phyloP scores from a whole-genome alignment of 2,113 vertebrate genomes.

The Rhinolophus sinicus region DNA sequence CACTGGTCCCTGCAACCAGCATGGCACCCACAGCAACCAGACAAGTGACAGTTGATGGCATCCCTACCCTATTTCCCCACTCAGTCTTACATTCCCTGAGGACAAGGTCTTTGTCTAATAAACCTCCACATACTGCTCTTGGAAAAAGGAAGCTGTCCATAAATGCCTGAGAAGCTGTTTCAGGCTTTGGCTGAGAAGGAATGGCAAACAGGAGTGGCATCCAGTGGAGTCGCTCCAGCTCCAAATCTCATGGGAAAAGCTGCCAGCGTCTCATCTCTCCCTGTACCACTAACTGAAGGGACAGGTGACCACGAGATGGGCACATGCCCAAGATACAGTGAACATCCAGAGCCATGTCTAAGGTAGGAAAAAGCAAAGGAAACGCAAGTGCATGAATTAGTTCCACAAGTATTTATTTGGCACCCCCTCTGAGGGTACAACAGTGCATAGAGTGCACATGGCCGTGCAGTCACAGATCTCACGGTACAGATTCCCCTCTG shows the following conservation, averaged over 20 bases:
- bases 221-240: neutral
- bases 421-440: too few species aligned
- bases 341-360: neutral
- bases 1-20: neutral
- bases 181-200: too few species aligned
- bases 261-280: neutral
- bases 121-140: neutral
- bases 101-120: neutral
- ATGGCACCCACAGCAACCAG: neutral
- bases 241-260: neutral
- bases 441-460: rapidly evolving
- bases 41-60: neutral
- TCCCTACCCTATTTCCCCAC: neutral
- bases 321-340: neutral
- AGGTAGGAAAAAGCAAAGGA: neutral
- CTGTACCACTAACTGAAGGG: neutral
- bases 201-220: neutral
- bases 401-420: neutral
- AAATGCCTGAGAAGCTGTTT: neutral
- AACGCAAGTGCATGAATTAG: too few species aligned
- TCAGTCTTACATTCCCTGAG: neutral
- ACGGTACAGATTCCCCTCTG: neutral
- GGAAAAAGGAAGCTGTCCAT: neutral
- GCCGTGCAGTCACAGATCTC: neutral
- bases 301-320: neutral